These are phyloP conservation scores for Schizopygopsis pylzovi DNA, from an alignment of 2,797 vertebrate genomes.

Conservation along the genomic window DNA sequence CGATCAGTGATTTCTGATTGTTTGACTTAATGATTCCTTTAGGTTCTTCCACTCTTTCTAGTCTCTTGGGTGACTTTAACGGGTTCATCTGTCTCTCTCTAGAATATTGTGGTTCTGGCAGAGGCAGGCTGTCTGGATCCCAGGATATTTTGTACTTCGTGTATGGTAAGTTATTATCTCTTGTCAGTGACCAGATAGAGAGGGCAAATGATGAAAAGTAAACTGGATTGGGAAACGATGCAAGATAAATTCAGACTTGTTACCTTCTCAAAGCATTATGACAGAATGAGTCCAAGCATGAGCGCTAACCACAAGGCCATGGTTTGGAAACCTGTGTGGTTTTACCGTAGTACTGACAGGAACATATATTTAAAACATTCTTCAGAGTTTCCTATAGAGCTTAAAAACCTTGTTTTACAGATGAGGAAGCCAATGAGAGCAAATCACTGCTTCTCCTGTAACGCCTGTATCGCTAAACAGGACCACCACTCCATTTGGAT, in stretches of 20 bases:
- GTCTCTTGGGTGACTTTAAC: neutral
- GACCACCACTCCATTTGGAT: conserved; percentile 95
- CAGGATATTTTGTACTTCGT: conserved; percentile 91
- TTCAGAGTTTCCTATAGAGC: neutral
- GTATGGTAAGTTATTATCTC: conserved; percentile 84
- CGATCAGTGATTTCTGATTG: neutral
- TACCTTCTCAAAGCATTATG: neutral
- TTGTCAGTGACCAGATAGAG: neutral
- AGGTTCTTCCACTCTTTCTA: neutral
- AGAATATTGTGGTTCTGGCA: conserved; percentile 91
- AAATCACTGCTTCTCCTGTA: conserved; percentile 87
- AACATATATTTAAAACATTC: neutral
- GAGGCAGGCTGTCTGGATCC: conserved; percentile 92
- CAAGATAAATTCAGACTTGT: neutral
- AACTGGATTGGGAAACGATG: neutral
- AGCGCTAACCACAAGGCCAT: neutral
- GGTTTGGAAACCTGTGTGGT: neutral
- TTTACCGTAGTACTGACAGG: neutral
- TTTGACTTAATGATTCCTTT: neutral
- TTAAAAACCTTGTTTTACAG: conserved; percentile 69
- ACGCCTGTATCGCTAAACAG: conserved; percentile 89
- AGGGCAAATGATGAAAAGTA: neutral
- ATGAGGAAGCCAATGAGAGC: conserved; percentile 90
- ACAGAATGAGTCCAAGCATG: neutral
- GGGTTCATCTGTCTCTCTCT: conserved; percentile 62